Conservation (phyloP, 2,797 vertebrate species). For the Antrozous pallidus region DNA sequence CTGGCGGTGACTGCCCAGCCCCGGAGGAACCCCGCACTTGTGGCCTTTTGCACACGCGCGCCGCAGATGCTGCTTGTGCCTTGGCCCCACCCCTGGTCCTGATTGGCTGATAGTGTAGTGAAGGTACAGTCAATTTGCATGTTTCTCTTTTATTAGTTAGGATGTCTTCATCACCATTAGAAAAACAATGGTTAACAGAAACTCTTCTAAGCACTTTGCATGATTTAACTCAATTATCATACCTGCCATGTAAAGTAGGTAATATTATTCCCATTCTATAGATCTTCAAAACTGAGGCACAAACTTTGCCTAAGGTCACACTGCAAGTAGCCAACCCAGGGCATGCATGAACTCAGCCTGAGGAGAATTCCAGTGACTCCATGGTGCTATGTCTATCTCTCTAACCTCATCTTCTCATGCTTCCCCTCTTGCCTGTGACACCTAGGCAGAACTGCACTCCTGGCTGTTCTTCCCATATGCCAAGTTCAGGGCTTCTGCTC, state of each 20-base stretch:
- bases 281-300: background rate
- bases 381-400: background rate
- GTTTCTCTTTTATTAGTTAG: too few species aligned
- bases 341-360: background rate
- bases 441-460: background rate
- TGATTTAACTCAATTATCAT: background rate
- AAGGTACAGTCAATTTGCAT: too few species aligned
- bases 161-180: background rate
- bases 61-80: too few species aligned
- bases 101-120: too few species aligned
- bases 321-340: background rate
- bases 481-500: background rate
- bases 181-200: background rate
- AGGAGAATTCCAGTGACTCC: background rate
- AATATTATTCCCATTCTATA: background rate
- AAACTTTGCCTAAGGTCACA: background rate
- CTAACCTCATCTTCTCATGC: background rate
- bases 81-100: too few species aligned
- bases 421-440: background rate
- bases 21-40: too few species aligned
- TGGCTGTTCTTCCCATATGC: background rate
- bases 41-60: too few species aligned
- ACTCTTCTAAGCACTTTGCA: background rate
- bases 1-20: too few species aligned
- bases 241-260: background rate